Evolutionary conservation across 2,888 invertebrate species (phyloP).

Genomic region (Sarcophaga subvicina): DNA sequence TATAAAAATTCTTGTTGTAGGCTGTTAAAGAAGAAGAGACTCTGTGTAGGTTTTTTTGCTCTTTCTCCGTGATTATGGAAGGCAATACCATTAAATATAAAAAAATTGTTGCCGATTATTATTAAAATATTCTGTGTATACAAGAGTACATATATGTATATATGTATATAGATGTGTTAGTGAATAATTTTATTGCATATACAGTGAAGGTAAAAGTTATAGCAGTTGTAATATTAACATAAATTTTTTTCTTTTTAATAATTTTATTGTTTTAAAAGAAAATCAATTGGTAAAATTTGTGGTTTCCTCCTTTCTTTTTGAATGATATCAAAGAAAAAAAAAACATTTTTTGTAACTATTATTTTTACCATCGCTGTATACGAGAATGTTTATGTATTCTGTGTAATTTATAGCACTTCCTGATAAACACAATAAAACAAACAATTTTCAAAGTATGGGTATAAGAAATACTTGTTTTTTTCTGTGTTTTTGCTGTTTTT

Average conservation of each 20-base stretch:
- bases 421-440: constrained; percentile 60
- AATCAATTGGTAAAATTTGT: background rate
- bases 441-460: constrained; percentile 38
- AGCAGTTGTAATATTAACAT: too few species aligned
- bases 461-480: constrained; percentile 25
- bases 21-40: background rate
- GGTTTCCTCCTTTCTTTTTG: too few species aligned
- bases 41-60: constrained; percentile 24
- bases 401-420: constrained; percentile 71
- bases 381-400: constrained; percentile 63
- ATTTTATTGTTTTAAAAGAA: background rate
- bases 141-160: constrained; percentile 18
- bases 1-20: constrained; percentile 17
- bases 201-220: background rate
- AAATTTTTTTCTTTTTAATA: too few species aligned
- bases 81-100: constrained; percentile 40
- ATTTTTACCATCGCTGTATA: constrained; percentile 19
- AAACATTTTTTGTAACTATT: background rate
- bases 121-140: constrained; percentile 24
- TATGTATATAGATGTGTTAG: background rate
- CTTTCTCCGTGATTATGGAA: constrained; percentile 43
- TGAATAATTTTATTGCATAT: background rate
- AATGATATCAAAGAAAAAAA: background rate
- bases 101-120: constrained; percentile 29
- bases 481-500: background rate